Percentiles rank a stretch among this genome's conserved stretches.
These are phyloP conservation scores for Abrostola triplasia DNA, from an alignment of 2,888 invertebrate species.

Conservation along the genomic window DNA sequence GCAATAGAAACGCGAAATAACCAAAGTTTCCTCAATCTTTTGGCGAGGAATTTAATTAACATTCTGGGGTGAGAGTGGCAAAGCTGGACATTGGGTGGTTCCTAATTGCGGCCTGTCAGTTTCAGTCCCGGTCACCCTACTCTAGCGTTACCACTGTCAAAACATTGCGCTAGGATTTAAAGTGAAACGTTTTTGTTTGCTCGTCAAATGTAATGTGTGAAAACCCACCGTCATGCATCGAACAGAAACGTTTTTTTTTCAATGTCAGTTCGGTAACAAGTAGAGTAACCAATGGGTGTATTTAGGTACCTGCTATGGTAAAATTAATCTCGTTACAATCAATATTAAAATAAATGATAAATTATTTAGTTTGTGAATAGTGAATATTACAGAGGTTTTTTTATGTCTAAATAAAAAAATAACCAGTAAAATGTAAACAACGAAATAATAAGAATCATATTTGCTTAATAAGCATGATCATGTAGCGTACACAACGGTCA, in stretches of 20 bases:
- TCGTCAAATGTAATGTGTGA: constrained; percentile 29
- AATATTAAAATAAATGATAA: too few species aligned
- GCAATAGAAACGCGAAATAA: constrained; percentile 65
- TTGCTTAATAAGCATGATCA: constrained; percentile 50
- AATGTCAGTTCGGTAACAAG: background rate
- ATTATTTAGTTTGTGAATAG: too few species aligned
- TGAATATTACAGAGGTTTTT: too few species aligned
- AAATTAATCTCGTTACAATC: too few species aligned
- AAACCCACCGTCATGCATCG: background rate
- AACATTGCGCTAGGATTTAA: constrained; percentile 62
- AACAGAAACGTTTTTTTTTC: too few species aligned
- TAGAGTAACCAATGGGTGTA: background rate
- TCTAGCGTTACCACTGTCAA: constrained; percentile 64
- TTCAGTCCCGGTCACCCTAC: constrained; percentile 67
- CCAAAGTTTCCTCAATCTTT: constrained; percentile 72
- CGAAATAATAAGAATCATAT: constrained; percentile 25
- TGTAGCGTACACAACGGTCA: constrained; percentile 58
- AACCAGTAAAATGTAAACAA: background rate
- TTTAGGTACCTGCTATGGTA: too few species aligned
- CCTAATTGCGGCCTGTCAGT: constrained; percentile 79
- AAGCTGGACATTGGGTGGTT: constrained; percentile 64
- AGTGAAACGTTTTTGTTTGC: constrained; percentile 48
- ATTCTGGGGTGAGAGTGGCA: constrained; percentile 64
- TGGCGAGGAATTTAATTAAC: constrained; percentile 79
- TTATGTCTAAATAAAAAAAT: background rate